These are phyloP conservation scores for Oncorhynchus mykiss DNA, from an alignment of 2,113 vertebrate species.

Conservation along the genomic window DNA sequence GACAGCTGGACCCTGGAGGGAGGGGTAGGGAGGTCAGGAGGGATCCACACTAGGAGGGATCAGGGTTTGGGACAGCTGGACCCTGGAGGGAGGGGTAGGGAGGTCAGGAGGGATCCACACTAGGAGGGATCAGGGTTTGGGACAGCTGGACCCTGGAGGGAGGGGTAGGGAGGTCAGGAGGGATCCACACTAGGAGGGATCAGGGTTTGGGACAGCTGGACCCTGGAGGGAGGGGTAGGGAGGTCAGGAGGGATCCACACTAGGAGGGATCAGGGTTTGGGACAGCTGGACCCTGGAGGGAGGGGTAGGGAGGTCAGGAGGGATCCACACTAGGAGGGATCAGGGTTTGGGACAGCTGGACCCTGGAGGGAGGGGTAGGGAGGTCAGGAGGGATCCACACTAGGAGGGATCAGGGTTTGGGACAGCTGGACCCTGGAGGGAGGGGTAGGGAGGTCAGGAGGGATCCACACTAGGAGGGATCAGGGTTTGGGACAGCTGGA, in stretches of 20 bases:
- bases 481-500: too few relatives aligned
- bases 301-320: neutral
- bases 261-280: slow-evolving; percentile 19
- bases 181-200: slow-evolving; percentile 28
- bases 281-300: too few relatives aligned
- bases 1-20: too few relatives aligned
- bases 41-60: slow-evolving; percentile 28
- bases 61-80: too few relatives aligned
- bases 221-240: neutral
- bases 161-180: neutral
- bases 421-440: too few relatives aligned
- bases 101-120: slow-evolving; percentile 16
- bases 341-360: too few relatives aligned
- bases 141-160: too few relatives aligned
- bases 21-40: neutral
- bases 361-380: neutral
- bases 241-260: slow-evolving; percentile 16
- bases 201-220: too few relatives aligned
- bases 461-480: slow-evolving; percentile 28
- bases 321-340: slow-evolving; percentile 28
- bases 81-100: neutral
- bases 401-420: slow-evolving; percentile 19
- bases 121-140: slow-evolving; percentile 19
- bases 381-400: slow-evolving; percentile 16
- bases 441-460: neutral